Percentiles rank a stretch among this genome's conserved stretches.
Evolutionary conservation across 2,113 vertebrate species (phyloP).

Genomic region (Phaetusa simplex): DNA sequence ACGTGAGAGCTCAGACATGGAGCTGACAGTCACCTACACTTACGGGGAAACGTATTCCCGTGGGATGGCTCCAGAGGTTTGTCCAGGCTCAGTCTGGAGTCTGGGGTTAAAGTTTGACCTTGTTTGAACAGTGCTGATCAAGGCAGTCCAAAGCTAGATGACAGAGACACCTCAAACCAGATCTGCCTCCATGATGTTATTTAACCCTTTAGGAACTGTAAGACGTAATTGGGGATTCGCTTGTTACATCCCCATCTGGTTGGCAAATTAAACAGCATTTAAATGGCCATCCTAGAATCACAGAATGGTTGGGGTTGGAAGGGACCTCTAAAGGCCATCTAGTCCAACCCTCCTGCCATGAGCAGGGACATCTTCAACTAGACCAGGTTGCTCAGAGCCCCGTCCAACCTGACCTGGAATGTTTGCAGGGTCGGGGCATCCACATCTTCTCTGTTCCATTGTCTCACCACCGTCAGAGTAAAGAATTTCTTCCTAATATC

Average conservation of each 20-base stretch:
- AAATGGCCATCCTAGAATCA: background rate
- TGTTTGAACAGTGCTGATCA: background rate
- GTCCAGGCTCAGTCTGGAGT: background rate
- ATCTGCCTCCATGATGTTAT: background rate
- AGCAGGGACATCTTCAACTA: background rate
- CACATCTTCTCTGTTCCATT: background rate
- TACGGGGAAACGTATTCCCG: fast-evolving
- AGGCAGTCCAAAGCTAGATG: background rate
- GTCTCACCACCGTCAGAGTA: background rate
- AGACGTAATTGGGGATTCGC: fast-evolving
- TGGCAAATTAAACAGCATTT: background rate
- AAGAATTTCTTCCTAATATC: background rate
- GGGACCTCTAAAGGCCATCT: background rate
- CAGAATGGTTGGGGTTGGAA: background rate
- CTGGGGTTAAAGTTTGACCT: background rate
- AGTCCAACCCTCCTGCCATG: background rate
- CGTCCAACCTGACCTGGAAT: background rate
- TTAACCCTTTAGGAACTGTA: background rate
- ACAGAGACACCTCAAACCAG: background rate
- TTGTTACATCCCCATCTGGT: too few relatives aligned
- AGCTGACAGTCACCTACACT: background rate
- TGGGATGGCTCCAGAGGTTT: background rate
- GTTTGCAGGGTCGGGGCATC: background rate
- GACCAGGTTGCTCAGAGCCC: background rate
- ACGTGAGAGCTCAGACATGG: background rate